Conservation (phyloP, 1,140 invertebrate species). For the Zaprionus tsacasi region DNA sequence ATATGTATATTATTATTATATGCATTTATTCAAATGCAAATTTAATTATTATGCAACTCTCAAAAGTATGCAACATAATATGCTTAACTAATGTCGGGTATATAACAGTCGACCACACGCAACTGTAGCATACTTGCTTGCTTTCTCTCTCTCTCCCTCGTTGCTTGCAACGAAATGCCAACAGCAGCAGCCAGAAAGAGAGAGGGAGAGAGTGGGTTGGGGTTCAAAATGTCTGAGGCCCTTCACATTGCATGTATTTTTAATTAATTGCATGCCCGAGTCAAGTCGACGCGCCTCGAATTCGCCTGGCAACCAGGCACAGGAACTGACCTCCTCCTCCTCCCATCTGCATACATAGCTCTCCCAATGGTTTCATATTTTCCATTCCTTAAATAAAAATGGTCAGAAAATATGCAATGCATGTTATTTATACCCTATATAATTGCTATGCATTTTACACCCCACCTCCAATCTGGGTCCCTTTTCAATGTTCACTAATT, state of each 20-base stretch:
- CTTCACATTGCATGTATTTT: conserved; percentile 77
- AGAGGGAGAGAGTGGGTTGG: conserved; percentile 1
- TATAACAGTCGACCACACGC: too few species aligned
- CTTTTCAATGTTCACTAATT: conserved; percentile 16
- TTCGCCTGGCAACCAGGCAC: conserved; percentile 10
- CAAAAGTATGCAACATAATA: too few species aligned
- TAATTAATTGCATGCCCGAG: conserved; percentile 74
- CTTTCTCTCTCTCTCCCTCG: conserved; percentile 15
- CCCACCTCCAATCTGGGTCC: background rate
- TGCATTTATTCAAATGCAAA: too few species aligned
- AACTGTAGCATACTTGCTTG: too few species aligned
- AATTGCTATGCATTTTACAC: conserved; percentile 8
- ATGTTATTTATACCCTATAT: conserved; percentile 22
- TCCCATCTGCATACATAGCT: background rate
- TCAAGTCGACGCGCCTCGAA: conserved; percentile 40
- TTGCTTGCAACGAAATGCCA: conserved; percentile 16
- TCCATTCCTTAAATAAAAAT: conserved; percentile 5
- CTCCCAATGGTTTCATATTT: background rate
- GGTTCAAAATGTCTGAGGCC: conserved; percentile 60
- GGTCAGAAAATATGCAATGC: conserved; percentile 5
- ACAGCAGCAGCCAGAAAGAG: conserved; percentile 12
- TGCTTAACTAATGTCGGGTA: too few species aligned
- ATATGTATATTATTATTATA: too few species aligned
- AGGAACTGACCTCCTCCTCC: conserved; percentile 5
- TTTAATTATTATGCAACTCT: too few species aligned